phyloP scores from a whole-genome alignment of 2,113 vertebrate species.

The Upupa epops region DNA sequence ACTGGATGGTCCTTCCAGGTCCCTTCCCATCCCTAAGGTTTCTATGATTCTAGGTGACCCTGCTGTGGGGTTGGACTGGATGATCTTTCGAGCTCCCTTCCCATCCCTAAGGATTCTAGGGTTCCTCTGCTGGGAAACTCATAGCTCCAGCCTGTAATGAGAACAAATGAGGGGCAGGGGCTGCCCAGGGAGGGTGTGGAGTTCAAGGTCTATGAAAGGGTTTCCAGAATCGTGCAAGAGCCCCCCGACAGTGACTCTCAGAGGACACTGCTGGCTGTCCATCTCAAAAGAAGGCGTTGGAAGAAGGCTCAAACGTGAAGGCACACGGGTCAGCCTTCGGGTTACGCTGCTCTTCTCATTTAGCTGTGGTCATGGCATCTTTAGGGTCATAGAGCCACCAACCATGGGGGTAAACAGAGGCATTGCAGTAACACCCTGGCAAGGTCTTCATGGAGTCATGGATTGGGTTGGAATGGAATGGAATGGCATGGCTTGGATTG shows the following conservation, averaged over 20 bases:
- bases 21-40: too few relatives aligned
- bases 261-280: background rate
- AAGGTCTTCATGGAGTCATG: background rate
- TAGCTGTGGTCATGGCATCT: background rate
- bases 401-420: background rate
- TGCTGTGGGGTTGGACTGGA: too few relatives aligned
- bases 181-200: background rate
- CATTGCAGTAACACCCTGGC: fast-evolving
- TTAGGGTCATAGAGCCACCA: background rate
- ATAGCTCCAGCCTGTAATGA: too few relatives aligned
- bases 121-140: too few relatives aligned
- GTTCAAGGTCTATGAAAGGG: background rate
- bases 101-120: too few relatives aligned
- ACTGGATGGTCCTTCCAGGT: too few relatives aligned
- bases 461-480: background rate
- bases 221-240: background rate
- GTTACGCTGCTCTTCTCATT: background rate
- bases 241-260: background rate
- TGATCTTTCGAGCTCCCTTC: too few relatives aligned
- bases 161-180: too few relatives aligned
- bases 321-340: background rate
- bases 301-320: background rate
- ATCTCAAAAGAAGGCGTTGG: background rate
- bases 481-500: too few relatives aligned
- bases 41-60: too few relatives aligned